phyloP scores from a whole-genome alignment of 2,113 vertebrate species.

The Girardinichthys multiradiatus region DNA sequence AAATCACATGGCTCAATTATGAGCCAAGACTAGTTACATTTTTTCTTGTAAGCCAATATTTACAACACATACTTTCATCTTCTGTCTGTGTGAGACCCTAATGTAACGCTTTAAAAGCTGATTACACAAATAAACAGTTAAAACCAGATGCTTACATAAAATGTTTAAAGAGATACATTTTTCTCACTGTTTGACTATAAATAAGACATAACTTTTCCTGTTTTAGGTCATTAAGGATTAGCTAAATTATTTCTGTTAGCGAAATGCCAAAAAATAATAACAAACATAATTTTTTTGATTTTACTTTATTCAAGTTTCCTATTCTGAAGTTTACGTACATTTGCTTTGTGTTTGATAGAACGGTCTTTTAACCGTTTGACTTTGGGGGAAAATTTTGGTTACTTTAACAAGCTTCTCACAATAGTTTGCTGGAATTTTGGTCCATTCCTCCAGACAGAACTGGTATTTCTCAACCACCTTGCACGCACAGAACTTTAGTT shows the following conservation, averaged over 20 bases:
- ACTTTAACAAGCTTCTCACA: no score
- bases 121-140: neutral
- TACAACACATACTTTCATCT: neutral
- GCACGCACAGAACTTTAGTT: neutral
- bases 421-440: no score
- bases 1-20: neutral
- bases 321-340: no score
- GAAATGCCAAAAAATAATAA: neutral
- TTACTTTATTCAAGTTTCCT: no score
- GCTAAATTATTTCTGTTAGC: neutral
- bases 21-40: neutral
- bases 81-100: neutral
- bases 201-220: neutral
- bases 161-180: neutral
- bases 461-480: neutral
- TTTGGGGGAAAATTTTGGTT: no score
- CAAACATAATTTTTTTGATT: no score
- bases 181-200: neutral
- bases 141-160: neutral
- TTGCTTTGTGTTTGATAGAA: no score
- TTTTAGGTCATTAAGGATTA: neutral
- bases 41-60: neutral
- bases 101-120: neutral
- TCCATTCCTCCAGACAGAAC: no score
- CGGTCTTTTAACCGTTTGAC: no score